These are phyloP conservation scores for Pogonomyrmex californicus DNA, from an alignment of 1,140 invertebrate genomes.

Conservation along the genomic window DNA sequence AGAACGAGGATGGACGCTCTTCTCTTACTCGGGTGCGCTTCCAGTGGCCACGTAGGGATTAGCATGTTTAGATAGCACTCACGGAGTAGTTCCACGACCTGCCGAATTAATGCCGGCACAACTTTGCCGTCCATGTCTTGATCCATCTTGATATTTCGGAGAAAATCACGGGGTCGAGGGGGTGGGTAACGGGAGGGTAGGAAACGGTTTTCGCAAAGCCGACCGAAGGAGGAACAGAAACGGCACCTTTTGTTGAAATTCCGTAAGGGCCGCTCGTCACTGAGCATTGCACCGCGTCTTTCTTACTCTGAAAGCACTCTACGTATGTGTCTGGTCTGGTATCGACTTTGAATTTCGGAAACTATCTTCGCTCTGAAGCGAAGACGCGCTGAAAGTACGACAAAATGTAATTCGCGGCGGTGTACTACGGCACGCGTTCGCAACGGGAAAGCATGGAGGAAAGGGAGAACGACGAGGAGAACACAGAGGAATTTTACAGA, in stretches of 20 bases:
- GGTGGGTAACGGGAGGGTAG: no score
- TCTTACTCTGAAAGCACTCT: slow-evolving; percentile 27
- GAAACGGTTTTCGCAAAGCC: slow-evolving; percentile 25
- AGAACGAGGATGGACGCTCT: slow-evolving; percentile 61
- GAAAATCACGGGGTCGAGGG: slow-evolving; percentile 6
- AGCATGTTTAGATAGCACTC: slow-evolving; percentile 78
- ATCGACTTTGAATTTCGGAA: background rate
- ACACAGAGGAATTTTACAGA: slow-evolving; percentile 32
- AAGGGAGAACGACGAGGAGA: background rate
- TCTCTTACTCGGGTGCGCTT: slow-evolving; percentile 60
- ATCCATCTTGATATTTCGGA: slow-evolving; percentile 64
- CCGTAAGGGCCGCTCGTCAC: background rate
- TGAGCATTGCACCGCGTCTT: background rate
- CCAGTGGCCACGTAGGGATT: slow-evolving; percentile 72
- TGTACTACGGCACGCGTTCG: background rate
- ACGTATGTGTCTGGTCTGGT: background rate
- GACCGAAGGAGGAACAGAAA: background rate
- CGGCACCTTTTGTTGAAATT: slow-evolving; percentile 45
- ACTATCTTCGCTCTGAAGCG: background rate
- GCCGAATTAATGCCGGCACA: slow-evolving; percentile 73
- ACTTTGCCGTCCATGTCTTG: slow-evolving; percentile 61
- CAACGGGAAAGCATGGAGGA: background rate
- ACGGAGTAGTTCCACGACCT: slow-evolving; percentile 54
- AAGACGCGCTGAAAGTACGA: background rate
- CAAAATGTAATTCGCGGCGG: slow-evolving; percentile 13